phyloP scores from a whole-genome alignment of 2,888 invertebrate genomes.

The Pollenia labialis region DNA sequence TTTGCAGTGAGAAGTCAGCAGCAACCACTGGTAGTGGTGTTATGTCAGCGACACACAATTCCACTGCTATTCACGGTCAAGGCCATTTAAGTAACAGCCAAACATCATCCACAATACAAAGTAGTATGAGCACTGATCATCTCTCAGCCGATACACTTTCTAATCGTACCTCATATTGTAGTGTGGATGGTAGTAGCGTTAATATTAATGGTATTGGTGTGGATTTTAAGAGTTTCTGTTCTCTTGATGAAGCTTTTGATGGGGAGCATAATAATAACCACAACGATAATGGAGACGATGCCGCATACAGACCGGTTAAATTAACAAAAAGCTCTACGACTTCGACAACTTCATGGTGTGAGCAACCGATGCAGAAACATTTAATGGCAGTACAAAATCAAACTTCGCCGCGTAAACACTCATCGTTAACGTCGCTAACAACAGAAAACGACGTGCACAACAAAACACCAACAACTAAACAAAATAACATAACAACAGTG shows the following conservation, averaged over 20 bases:
- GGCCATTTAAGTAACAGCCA: constrained; percentile 79
- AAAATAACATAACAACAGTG: constrained; percentile 62
- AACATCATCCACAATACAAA: constrained; percentile 80
- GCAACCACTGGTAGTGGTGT: constrained; percentile 22
- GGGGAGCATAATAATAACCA: constrained; percentile 52
- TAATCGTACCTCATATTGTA: constrained; percentile 82
- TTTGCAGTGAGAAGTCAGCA: constrained; percentile 55
- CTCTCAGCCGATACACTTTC: constrained; percentile 81
- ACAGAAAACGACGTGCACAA: constrained; percentile 73
- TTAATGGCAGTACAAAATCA: constrained; percentile 80
- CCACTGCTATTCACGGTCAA: constrained; percentile 76
- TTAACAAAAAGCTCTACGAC: constrained; percentile 72
- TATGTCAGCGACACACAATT: constrained; percentile 51
- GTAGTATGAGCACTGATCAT: constrained; percentile 78
- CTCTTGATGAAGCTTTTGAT: constrained; percentile 80
- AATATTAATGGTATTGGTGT: constrained; percentile 73
- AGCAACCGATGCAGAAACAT: constrained; percentile 73
- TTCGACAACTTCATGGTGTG: constrained; percentile 73
- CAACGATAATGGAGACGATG: constrained; percentile 25
- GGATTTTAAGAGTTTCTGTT: constrained; percentile 80
- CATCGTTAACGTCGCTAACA: constrained; percentile 78
- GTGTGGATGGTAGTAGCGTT: constrained; percentile 79
- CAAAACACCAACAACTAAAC: constrained; percentile 58
- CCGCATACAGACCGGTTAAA: constrained; percentile 66
- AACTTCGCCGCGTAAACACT: constrained; percentile 82